Evolutionary conservation across 1,140 invertebrate genomes (phyloP), one percentile per base, ranked within the genome.

Genomic region (Mactra quadrangularis): DNA sequence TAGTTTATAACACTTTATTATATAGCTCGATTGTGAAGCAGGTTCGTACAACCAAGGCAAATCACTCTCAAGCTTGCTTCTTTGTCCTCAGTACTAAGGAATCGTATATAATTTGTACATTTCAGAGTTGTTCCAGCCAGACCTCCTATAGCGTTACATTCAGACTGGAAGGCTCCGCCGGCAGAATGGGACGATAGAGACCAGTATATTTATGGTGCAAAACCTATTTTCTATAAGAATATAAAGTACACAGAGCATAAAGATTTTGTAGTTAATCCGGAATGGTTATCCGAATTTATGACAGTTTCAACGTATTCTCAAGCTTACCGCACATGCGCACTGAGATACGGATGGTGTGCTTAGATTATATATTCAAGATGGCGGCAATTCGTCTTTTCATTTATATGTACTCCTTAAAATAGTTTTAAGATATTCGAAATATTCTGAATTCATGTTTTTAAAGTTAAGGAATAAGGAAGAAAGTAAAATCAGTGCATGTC

Each of bases 181-280:
- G 87, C 87, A 0, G 75, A 82, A 0, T 87, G 87, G 87, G 87
- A 87, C 57, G 87, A 87, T 29, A 45, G 87, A 9, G 85, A 86
- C 60, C 79, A 81, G 6, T 87, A 85, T 29, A 82, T 86, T 22
- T 86, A 85, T 64, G 84, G 85, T 6, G 70, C 87, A 11, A 86
- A 84, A 50, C 57, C 76, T 2, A 82, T 85, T 41, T 87, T 87
- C 55, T 87, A 87, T 50, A 83, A 82, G 35, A 87, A 87, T 38
- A 84, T 57, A 3, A 87, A 87, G 47, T 86, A 85, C 45, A 57
- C 81, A 1, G 25, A 60, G 13, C 62, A 83, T 17, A 85, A 84
- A 57, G 85, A 87, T 50, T 87, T 85, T 52, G 74, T 64, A 4
- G 78, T 87, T 25, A 87, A 84, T 35, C 85, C 85, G 13, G 87